Evolutionary conservation across 2,888 invertebrate genomes (phyloP).

Genomic region (Agrotis clavis): DNA sequence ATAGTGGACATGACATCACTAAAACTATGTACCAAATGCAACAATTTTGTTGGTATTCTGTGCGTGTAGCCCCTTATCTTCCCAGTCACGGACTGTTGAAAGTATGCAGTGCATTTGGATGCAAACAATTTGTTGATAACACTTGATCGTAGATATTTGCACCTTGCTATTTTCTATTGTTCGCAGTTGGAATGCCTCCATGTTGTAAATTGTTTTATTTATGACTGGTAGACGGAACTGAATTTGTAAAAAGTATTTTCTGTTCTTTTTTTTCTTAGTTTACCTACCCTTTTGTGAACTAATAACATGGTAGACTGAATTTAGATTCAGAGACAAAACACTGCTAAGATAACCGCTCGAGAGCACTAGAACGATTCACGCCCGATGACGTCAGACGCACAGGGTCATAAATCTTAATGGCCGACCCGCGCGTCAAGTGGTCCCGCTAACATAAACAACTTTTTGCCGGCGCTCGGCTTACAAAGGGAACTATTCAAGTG

Average conservation of each 20-base stretch:
- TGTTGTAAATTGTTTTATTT: conserved; percentile 40
- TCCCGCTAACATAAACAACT: no score
- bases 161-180: conserved; percentile 24
- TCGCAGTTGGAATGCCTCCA: conserved; percentile 20
- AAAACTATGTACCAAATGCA: conserved; percentile 15
- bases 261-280: no score
- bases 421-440: no score
- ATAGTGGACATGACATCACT: conserved; percentile 35
- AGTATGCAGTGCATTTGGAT: conserved; percentile 43
- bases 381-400: no score
- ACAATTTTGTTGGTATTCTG: conserved; percentile 27
- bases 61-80: conserved; percentile 25
- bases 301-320: no score
- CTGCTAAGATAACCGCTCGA: no score
- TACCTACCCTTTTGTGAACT: no score
- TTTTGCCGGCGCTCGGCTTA: no score
- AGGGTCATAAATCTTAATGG: no score
- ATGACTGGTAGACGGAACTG: conserved; percentile 11
- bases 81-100: conserved; percentile 49
- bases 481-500: no score
- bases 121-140: conserved; percentile 50
- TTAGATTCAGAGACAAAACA: no score
- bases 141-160: conserved; percentile 23
- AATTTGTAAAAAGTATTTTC: background rate
- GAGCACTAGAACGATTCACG: no score